phyloP scores from a whole-genome alignment of 2,113 vertebrate species.

The Cynoglossus semilaevis region DNA sequence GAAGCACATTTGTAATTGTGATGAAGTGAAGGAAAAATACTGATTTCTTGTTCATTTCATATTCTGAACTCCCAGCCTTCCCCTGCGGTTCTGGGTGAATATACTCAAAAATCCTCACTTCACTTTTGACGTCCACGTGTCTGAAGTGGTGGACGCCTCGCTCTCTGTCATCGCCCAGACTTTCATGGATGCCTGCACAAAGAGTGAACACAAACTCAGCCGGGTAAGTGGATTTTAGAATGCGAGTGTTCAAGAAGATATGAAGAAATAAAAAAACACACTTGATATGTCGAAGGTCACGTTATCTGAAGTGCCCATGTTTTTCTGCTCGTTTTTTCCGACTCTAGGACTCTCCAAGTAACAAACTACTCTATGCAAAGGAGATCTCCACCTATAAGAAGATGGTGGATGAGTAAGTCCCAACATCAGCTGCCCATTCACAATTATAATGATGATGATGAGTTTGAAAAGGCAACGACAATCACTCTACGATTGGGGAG shows the following conservation, averaged over 20 bases:
- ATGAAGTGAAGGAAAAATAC: slow-evolving; percentile 13
- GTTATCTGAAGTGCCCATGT: slow-evolving; percentile 18
- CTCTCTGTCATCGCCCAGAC: slow-evolving; percentile 98
- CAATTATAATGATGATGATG: too few relatives aligned
- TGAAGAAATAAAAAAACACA: slow-evolving; percentile 10
- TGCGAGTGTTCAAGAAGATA: slow-evolving; percentile 4
- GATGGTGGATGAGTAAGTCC: slow-evolving; percentile 98
- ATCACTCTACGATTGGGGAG: too few relatives aligned
- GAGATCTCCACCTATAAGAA: slow-evolving; percentile 98
- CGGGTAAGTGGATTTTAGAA: slow-evolving; percentile 77
- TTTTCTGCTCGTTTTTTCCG: slow-evolving; percentile 6
- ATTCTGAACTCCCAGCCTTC: slow-evolving; percentile 77
- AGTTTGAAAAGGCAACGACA: too few relatives aligned
- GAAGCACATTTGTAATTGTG: slow-evolving; percentile 21
- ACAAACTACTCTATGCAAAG: slow-evolving; percentile 98
- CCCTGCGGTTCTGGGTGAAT: slow-evolving; percentile 97
- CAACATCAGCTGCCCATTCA: background rate
- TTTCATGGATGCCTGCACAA: slow-evolving; percentile 99
- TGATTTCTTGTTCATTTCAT: background rate
- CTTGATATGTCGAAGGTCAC: slow-evolving; percentile 3
- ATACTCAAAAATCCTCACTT: slow-evolving; percentile 98
- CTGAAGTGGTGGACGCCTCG: slow-evolving; percentile 95
- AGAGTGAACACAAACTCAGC: slow-evolving; percentile 98
- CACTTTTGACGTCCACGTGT: slow-evolving; percentile 95
- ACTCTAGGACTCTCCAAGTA: slow-evolving; percentile 94